Evolutionary conservation across 2,797 vertebrate species (phyloP).

Genomic region (Podargus strigoides): DNA sequence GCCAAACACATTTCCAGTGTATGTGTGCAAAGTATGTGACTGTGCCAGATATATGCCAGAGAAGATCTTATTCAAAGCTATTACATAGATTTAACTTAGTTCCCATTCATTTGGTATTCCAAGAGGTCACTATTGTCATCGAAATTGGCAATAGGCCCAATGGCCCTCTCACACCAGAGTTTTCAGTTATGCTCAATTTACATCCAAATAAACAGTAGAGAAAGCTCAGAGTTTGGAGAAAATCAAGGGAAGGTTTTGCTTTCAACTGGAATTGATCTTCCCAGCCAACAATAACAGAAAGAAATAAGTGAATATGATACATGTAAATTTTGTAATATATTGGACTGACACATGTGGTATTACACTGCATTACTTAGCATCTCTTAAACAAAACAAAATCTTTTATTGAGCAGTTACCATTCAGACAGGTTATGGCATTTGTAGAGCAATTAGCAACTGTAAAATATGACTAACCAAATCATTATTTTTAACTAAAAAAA

Average conservation of each 20-base stretch:
- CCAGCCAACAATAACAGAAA: constrained; percentile 9
- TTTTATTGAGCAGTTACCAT: constrained; percentile 58
- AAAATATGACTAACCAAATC: constrained; percentile 45
- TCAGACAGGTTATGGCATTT: constrained; percentile 54
- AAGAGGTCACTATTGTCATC: not conserved
- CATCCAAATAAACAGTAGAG: not conserved
- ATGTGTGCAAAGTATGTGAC: not conserved
- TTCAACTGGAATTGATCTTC: not conserved
- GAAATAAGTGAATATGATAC: not conserved
- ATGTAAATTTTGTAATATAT: constrained; percentile 33
- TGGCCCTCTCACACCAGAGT: not conserved
- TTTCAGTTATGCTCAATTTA: not conserved
- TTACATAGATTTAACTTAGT: not conserved
- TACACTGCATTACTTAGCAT: constrained; percentile 45
- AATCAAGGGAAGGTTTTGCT: not conserved
- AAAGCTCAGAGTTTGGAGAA: not conserved
- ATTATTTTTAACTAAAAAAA: constrained; percentile 61
- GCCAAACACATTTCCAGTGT: not conserved
- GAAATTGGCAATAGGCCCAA: not conserved
- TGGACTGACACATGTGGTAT: constrained; percentile 7
- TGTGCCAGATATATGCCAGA: not conserved
- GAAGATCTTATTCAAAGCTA: not conserved
- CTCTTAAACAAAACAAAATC: constrained; percentile 44
- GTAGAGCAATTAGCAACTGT: constrained; percentile 45
- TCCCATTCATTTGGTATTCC: not conserved